These are phyloP conservation scores for Meiosimyza platycephala DNA, from an alignment of 2,888 invertebrate species.

Conservation along the genomic window DNA sequence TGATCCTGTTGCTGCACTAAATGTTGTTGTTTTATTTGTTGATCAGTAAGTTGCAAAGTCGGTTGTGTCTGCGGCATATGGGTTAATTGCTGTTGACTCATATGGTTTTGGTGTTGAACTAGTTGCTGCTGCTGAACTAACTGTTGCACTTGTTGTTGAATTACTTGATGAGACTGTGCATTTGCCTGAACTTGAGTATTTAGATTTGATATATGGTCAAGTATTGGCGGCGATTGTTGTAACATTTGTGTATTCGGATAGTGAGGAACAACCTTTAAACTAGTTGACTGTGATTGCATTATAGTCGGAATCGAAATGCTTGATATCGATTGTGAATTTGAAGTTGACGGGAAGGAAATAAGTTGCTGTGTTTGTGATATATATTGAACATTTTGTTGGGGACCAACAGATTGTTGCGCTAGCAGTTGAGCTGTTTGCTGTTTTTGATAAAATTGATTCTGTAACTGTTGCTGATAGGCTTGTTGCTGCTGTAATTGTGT, in stretches of 20 bases:
- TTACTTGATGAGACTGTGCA: conserved; percentile 27
- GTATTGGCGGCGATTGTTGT: conserved; percentile 28
- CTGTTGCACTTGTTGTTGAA: conserved; percentile 46
- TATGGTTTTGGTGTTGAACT: conserved; percentile 57
- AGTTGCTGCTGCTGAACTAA: conserved; percentile 54
- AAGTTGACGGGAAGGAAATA: conserved; percentile 33
- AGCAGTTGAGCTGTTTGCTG: neutral
- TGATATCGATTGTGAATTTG: conserved; percentile 64
- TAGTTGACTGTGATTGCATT: no score
- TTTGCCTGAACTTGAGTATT: conserved; percentile 22
- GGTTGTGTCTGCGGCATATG: conserved; percentile 45
- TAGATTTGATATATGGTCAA: neutral
- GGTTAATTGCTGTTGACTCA: conserved; percentile 48
- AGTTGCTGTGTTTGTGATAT: conserved; percentile 15
- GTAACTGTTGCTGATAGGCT: conserved; percentile 37
- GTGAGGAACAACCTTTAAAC: no score
- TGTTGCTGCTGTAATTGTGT: conserved; percentile 29
- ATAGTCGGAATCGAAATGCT: conserved; percentile 50
- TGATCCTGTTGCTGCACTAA: conserved; percentile 45
- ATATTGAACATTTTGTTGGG: conserved; percentile 13
- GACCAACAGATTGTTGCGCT: neutral
- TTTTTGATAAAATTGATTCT: conserved; percentile 20
- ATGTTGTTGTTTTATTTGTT: conserved; percentile 29
- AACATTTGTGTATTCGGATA: neutral
- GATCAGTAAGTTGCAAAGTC: conserved; percentile 35